phyloP scores from a whole-genome alignment of 1,140 invertebrate species.

The Neodiprion lecontei region DNA sequence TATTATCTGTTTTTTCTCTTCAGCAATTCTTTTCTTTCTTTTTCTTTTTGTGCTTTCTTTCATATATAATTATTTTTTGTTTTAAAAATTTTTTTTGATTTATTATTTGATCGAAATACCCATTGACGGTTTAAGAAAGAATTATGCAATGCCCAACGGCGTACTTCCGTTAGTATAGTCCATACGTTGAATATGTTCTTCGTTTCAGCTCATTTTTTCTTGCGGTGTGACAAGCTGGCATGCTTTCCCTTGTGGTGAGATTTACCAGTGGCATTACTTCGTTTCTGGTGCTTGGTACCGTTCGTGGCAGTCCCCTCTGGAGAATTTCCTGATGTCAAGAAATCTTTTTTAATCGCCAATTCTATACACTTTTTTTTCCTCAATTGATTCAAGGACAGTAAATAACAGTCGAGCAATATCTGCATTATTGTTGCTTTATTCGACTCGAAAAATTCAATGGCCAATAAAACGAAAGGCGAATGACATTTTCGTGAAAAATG shows the following conservation, averaged over 20 bases:
- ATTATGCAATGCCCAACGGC: not conserved
- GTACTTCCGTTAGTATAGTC: not conserved
- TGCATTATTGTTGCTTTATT: not conserved
- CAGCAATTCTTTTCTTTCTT: no score
- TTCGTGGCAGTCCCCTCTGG: not conserved
- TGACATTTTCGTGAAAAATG: not conserved
- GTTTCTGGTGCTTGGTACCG: not conserved
- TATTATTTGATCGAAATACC: no score
- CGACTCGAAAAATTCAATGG: not conserved
- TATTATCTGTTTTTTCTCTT: no score
- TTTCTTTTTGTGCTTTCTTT: no score
- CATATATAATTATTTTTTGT: no score
- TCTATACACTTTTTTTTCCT: not conserved
- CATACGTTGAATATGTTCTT: not conserved
- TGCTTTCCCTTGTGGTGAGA: slow-evolving; percentile 5
- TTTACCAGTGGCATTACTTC: not conserved
- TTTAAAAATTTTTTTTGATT: no score
- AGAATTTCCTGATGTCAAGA: slow-evolving; percentile 1
- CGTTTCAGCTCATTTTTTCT: not conserved
- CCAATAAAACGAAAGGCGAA: not conserved
- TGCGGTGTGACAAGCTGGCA: not conserved
- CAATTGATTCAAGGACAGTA: not conserved
- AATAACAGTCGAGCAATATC: not conserved
- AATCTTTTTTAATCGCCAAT: not conserved
- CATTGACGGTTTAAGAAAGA: no score